A percentile compares a stretch with the other conserved stretches of the same genome.
Conservation (phyloP, 2,797 vertebrate genomes). For the Sitta carolinensis region DNA sequence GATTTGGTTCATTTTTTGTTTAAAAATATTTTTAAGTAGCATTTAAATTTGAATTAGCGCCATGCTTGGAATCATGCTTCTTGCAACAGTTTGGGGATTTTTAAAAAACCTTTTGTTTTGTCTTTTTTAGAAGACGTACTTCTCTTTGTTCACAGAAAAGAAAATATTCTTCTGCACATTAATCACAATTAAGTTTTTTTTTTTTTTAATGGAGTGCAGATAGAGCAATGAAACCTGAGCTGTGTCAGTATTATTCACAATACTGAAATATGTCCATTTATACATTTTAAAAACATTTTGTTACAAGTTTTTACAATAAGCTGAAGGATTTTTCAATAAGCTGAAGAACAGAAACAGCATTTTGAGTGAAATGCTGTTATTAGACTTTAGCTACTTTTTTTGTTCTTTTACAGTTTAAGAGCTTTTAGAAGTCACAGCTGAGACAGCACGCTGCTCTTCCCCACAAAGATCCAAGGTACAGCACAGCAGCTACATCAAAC, state of each 20-base stretch:
- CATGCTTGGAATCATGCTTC: background rate
- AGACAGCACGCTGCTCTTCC: background rate
- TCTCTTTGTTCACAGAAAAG: background rate
- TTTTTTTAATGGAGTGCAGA: background rate
- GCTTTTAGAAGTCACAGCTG: background rate
- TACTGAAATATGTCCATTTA: background rate
- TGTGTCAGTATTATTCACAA: background rate
- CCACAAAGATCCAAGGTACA: background rate
- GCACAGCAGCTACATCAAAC: background rate
- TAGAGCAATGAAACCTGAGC: background rate
- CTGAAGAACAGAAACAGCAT: background rate
- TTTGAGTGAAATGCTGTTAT: background rate
- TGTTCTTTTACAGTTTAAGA: background rate
- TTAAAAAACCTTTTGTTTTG: background rate
- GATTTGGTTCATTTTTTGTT: background rate
- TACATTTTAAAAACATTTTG: background rate
- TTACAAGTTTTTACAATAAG: background rate
- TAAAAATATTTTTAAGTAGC: background rate
- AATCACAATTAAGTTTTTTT: background rate
- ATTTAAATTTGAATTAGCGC: background rate
- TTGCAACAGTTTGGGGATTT: background rate
- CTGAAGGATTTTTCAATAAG: background rate
- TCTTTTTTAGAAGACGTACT: background rate
- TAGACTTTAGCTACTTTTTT: background rate
- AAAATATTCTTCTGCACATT: background rate